A percentile compares a stretch with the other conserved stretches of the same genome.
Conservation (phyloP, 2,113 vertebrate genomes). For the Eurypyga helias region DNA sequence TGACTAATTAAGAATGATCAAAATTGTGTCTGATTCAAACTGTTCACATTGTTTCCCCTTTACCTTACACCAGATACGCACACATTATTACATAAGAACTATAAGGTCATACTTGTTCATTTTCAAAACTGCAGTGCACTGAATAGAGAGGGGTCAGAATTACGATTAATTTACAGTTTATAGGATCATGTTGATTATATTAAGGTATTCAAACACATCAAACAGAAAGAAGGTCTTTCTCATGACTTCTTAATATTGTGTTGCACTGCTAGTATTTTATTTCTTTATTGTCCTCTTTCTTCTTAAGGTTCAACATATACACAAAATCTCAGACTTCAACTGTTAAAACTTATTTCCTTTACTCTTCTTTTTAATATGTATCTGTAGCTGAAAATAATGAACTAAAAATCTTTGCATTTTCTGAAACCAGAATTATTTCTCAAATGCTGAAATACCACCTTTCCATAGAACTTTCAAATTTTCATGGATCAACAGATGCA, state of each 20-base stretch:
- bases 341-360: background rate
- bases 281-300: background rate
- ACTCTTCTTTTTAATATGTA: background rate
- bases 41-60: background rate
- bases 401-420: background rate
- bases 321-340: background rate
- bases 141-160: background rate
- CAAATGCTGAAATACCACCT: background rate
- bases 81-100: background rate
- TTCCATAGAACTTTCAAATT: background rate
- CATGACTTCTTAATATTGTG: background rate
- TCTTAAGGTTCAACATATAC: background rate
- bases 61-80: background rate
- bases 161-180: background rate
- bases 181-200: background rate
- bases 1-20: background rate
- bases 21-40: background rate
- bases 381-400: background rate
- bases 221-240: background rate
- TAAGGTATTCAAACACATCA: background rate
- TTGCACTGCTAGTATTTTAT: background rate
- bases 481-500: background rate
- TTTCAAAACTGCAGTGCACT: background rate
- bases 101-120: background rate
- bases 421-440: background rate